Evolutionary conservation across 1,140 invertebrate genomes (phyloP).

Genomic region (Drosophila erecta): DNA sequence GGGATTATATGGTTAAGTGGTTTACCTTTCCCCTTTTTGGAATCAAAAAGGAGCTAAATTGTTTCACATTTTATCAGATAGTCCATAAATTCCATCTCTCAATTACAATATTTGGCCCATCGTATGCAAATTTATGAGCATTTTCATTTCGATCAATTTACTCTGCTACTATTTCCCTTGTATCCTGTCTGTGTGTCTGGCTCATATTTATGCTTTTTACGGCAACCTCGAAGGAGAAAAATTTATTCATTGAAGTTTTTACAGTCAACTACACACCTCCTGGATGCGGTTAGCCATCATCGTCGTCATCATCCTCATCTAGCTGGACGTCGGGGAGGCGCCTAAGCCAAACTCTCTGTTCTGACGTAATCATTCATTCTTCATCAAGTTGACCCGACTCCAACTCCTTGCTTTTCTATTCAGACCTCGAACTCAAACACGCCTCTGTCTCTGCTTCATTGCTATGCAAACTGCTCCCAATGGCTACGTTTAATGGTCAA

Average conservation of each 20-base stretch:
- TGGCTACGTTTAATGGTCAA: conserved; percentile 84
- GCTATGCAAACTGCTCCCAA: conserved; percentile 82
- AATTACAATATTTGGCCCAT: conserved; percentile 68
- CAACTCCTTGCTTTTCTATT: conserved; percentile 53
- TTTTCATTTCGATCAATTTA: conserved; percentile 79
- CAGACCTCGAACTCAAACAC: conserved; percentile 24
- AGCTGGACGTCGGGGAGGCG: conserved; percentile 6
- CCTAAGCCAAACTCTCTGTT: conserved; percentile 25
- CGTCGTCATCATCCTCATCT: conserved; percentile 20
- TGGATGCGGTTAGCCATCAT: conserved; percentile 60
- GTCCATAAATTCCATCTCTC: conserved; percentile 52
- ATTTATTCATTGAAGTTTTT: conserved; percentile 83
- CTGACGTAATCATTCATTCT: conserved; percentile 80
- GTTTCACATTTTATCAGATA: conserved; percentile 34
- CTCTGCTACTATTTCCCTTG: conserved; percentile 45
- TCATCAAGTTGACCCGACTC: conserved; percentile 75
- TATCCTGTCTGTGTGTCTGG: conserved; percentile 26
- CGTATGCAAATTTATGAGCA: conserved; percentile 70
- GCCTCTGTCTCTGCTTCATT: conserved; percentile 61
- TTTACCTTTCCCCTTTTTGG: conserved; percentile 23
- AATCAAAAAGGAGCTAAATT: conserved; percentile 15
- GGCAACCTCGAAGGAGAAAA: conserved; percentile 55
- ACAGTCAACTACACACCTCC: conserved; percentile 80
- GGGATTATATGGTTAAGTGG: not conserved
- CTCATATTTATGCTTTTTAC: conserved; percentile 73